phyloP scores from a whole-genome alignment of 2,797 vertebrate species.

The Tolypeutes matacus region DNA sequence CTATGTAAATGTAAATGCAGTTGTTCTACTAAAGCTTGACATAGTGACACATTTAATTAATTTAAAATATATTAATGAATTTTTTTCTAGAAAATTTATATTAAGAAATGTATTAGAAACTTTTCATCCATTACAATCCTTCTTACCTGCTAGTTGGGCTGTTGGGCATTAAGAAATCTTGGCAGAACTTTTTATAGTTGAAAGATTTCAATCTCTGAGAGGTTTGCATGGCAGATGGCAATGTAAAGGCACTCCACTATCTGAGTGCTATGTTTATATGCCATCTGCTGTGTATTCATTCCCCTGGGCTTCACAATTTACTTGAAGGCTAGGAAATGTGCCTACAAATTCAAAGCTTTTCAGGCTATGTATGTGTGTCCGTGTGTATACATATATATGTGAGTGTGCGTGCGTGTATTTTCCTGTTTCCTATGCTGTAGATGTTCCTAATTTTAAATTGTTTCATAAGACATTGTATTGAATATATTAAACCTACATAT shows the following conservation, averaged over 20 bases:
- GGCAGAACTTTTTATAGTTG: slow-evolving; percentile 77
- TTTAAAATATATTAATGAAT: slow-evolving; percentile 68
- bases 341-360: slow-evolving; percentile 21
- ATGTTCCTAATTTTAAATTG: neutral
- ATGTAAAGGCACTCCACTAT: slow-evolving; percentile 78
- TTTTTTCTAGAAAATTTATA: neutral
- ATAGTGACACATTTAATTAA: slow-evolving; percentile 70
- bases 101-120: slow-evolving; percentile 26
- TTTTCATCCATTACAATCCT: slow-evolving; percentile 56
- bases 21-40: slow-evolving; percentile 61
- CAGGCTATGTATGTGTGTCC: too few species aligned
- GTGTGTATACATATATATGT: neutral
- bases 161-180: slow-evolving; percentile 65
- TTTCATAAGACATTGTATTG: neutral
- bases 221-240: slow-evolving; percentile 79
- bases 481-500: neutral
- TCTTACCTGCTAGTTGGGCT: slow-evolving; percentile 65
- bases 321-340: slow-evolving; percentile 38
- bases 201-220: slow-evolving; percentile 79
- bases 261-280: slow-evolving; percentile 68
- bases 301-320: slow-evolving; percentile 64
- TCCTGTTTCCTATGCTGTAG: neutral
- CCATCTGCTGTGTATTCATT: slow-evolving; percentile 79
- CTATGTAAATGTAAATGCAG: slow-evolving; percentile 72
- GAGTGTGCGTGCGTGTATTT: neutral